phyloP scores from a whole-genome alignment of 23 tunicate species.

The Diplosoma virens region DNA sequence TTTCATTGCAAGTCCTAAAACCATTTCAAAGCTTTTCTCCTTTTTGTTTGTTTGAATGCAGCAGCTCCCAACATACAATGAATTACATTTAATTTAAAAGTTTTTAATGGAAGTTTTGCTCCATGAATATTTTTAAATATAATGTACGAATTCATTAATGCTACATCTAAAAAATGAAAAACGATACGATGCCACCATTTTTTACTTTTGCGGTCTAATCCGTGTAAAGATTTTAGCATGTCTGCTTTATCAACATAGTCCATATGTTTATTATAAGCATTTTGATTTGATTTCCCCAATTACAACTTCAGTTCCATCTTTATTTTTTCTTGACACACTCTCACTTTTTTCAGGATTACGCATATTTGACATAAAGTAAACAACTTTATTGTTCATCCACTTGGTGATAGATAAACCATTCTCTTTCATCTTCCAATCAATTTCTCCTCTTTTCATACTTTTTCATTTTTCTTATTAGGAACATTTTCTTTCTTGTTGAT shows the following conservation, averaged over 20 bases:
- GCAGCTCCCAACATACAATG: too few relatives aligned
- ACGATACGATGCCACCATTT: conserved; percentile 28
- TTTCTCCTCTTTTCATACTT: conserved; percentile 19
- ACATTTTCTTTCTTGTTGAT: conserved; percentile 5
- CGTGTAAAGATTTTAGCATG: conserved; percentile 3
- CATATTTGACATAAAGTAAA: conserved; percentile 12
- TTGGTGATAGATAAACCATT: conserved; percentile 15
- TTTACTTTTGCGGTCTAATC: conserved; percentile 12
- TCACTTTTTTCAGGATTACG: neutral
- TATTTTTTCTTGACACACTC: conserved; percentile 4
- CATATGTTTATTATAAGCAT: conserved; percentile 21
- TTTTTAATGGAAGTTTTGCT: too few relatives aligned
- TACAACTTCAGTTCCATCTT: neutral
- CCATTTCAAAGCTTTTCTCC: neutral
- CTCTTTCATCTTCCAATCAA: conserved; percentile 7
- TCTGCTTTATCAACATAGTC: conserved; percentile 14
- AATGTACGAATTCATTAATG: neutral
- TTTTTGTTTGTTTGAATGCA: too few relatives aligned
- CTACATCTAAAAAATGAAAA: conserved; percentile 12
- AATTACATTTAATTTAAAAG: too few relatives aligned
- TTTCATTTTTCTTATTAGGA: too few relatives aligned
- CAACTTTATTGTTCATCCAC: conserved; percentile 18
- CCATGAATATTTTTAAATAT: neutral
- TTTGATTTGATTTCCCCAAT: too few relatives aligned
- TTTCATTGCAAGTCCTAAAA: neutral